These are phyloP conservation scores for Oreochromis tanganicae DNA, from an alignment of 2,113 vertebrate species.

Conservation along the genomic window DNA sequence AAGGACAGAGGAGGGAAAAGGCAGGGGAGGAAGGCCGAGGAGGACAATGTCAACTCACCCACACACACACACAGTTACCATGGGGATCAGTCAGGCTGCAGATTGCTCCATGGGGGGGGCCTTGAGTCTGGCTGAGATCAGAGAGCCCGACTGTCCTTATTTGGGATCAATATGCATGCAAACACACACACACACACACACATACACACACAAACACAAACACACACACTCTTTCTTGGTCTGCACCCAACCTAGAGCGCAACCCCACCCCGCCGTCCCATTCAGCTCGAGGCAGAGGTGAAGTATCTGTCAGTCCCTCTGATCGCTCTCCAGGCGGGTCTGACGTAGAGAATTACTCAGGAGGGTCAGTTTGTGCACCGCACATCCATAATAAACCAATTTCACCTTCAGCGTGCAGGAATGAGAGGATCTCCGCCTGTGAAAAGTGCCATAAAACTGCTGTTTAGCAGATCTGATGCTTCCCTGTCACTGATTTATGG, in stretches of 20 bases:
- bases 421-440: neutral
- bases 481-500: neutral
- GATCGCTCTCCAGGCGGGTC: neutral
- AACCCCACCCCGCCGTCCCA: neutral
- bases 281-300: neutral
- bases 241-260: neutral
- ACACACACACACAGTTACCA: constrained; percentile 63
- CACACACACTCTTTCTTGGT: neutral
- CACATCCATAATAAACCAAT: neutral
- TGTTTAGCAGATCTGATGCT: neutral
- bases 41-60: neutral
- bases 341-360: neutral
- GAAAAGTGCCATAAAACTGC: neutral
- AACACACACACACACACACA: neutral
- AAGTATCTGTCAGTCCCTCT: neutral
- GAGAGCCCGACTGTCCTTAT: constrained; percentile 83
- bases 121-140: constrained; percentile 84
- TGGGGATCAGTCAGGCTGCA: constrained; percentile 79
- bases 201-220: neutral
- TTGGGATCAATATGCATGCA: constrained; percentile 79
- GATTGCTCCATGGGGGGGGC: constrained; percentile 74
- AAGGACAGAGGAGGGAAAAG: neutral
- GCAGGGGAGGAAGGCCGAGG: neutral
- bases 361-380: neutral
- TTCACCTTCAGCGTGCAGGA: neutral